These are phyloP conservation scores for Haplochromis burtoni DNA, from an alignment of 2,113 vertebrate species.

Conservation along the genomic window DNA sequence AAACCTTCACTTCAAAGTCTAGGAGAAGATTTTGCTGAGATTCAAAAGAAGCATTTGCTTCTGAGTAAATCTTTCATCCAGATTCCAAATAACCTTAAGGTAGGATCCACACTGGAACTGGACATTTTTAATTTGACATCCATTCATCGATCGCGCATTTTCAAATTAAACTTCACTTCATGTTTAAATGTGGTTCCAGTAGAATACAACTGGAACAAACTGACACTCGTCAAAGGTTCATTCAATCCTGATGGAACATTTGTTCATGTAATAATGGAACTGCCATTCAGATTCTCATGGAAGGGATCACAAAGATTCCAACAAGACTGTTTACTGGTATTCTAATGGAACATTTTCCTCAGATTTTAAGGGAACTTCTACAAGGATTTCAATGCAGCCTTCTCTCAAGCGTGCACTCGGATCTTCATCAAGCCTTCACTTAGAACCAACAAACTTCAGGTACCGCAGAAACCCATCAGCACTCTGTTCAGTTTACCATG, in stretches of 20 bases:
- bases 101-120: not conserved
- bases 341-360: not conserved
- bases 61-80: not conserved
- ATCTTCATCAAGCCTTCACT: constrained; percentile 36
- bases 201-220: not conserved
- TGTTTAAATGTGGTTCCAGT: not conserved
- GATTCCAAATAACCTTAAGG: not conserved
- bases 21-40: not conserved
- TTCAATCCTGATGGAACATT: not conserved
- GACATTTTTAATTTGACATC: not conserved
- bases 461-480: constrained; percentile 26
- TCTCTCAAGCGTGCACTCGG: constrained; percentile 26
- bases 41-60: not conserved
- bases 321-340: not conserved
- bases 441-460: constrained; percentile 45
- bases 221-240: not conserved
- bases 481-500: constrained; percentile 10
- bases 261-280: not conserved
- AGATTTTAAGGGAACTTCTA: not conserved
- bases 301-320: not conserved
- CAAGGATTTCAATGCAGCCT: constrained; percentile 17
- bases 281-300: not conserved
- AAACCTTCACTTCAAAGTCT: not conserved
- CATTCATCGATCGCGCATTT: not conserved
- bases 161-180: not conserved